Evolutionary conservation across 2,797 vertebrate species (phyloP).

Genomic region (Tinamus major): DNA sequence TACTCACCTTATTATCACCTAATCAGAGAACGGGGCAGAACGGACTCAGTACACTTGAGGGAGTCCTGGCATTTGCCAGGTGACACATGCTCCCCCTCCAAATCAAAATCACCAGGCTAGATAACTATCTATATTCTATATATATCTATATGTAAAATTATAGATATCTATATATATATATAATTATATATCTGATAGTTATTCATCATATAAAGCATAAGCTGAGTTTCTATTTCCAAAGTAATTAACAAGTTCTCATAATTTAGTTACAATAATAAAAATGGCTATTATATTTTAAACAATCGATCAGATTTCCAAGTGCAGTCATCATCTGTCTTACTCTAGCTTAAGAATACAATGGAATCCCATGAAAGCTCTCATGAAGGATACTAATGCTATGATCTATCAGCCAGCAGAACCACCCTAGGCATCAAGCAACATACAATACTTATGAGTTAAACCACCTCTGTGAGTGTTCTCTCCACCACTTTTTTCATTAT

Average conservation of each 20-base stretch:
- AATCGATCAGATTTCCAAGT: not conserved
- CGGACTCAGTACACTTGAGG: not conserved
- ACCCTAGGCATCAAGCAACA: not conserved
- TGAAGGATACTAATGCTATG: not conserved
- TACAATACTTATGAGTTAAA: not conserved
- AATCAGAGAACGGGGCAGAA: not conserved
- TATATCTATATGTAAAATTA: too few relatives aligned
- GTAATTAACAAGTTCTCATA: slow-evolving; percentile 11
- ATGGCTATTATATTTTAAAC: not conserved
- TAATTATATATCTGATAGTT: too few relatives aligned
- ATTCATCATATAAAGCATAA: not conserved
- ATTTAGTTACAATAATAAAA: not conserved
- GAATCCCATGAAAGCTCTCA: not conserved
- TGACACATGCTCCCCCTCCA: not conserved
- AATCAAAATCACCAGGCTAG: not conserved
- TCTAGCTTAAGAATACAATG: not conserved
- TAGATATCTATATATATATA: too few relatives aligned
- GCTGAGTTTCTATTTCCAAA: not conserved
- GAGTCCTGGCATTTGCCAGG: not conserved
- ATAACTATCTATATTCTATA: not conserved
- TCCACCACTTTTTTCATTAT: not conserved
- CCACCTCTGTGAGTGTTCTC: not conserved
- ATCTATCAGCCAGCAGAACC: not conserved
- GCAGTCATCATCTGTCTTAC: not conserved
- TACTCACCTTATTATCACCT: not conserved